Base-by-base conservation (phyloP, 64 coral and sea anemone genomes). In the Montipora efflorescens region DNA sequence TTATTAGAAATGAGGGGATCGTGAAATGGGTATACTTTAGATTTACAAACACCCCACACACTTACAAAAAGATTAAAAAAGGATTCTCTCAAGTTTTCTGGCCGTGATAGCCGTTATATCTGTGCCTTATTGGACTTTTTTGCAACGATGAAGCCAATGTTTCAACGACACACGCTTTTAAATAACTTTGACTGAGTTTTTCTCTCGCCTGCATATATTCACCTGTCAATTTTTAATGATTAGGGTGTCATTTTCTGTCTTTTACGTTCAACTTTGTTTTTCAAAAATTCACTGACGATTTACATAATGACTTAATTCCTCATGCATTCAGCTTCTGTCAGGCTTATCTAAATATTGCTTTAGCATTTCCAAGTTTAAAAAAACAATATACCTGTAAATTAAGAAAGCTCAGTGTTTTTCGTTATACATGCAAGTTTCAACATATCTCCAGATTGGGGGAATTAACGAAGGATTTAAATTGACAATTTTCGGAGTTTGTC, bases 231-330 rank as follows among this genome's bases (percentile, higher is more conserved):
- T 79, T 82, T 90, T 95, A 90, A 90, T 90, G 83, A 68, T 43
- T 49, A 36, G 50, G 89, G 83, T 84, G 80, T 85, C 59, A 90
- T 85, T 90, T 90, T 95, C 73, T 78, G 36, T 36, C 47, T 90
- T 90, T 77, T 48, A 74, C 18, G 75, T 90, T 95, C 48, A 44
- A 55, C 6, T 48, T 79, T 49, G 43, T 68, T 86, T 85, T 22
- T 67, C 70, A 90, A 68, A 78, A 90, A 58, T 79, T 90, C 88
- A 87, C 81, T 90, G 90, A 90, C 90, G 89, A 95, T 95, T 95
- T 95, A 90, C 88, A 95, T 95, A 90, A 90, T 78, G 78, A 85
- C 88, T 90, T 89, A 90, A 84, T 90, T 75, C 72, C 77, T 84
- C 87, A 85, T 36, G 36, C 36, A 36, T 82, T 77, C 75, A 71